phyloP scores from a whole-genome alignment of 2,113 vertebrate species.

The Scolopax mira region DNA sequence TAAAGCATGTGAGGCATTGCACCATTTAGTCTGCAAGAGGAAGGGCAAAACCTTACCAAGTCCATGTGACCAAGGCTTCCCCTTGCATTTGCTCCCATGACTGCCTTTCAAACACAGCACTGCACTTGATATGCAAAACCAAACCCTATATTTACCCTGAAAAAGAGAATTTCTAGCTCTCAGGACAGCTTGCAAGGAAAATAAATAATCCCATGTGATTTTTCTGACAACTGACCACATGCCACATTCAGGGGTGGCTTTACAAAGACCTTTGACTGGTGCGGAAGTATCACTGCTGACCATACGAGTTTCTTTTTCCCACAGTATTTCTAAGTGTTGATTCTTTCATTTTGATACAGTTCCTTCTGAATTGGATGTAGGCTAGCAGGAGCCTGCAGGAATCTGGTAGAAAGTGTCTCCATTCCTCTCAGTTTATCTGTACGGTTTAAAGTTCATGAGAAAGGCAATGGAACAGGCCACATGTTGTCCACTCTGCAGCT shows the following conservation, averaged over 20 bases:
- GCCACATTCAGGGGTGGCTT: neutral
- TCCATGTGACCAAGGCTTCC: neutral
- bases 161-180: neutral
- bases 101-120: neutral
- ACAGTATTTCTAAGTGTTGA: neutral
- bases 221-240: neutral
- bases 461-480: neutral
- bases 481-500: neutral
- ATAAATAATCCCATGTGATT: neutral
- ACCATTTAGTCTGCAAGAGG: neutral
- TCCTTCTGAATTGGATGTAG: neutral
- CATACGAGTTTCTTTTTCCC: neutral
- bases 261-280: neutral
- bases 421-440: neutral
- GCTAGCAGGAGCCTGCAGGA: neutral
- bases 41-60: neutral
- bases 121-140: neutral
- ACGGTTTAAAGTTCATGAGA: neutral
- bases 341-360: neutral
- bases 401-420: neutral
- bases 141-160: neutral
- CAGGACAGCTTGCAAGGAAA: neutral
- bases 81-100: neutral
- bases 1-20: neutral
- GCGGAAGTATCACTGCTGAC: neutral